These are phyloP conservation scores for Digitonthophagus gazella DNA, from an alignment of 2,888 invertebrate species.

Conservation along the genomic window DNA sequence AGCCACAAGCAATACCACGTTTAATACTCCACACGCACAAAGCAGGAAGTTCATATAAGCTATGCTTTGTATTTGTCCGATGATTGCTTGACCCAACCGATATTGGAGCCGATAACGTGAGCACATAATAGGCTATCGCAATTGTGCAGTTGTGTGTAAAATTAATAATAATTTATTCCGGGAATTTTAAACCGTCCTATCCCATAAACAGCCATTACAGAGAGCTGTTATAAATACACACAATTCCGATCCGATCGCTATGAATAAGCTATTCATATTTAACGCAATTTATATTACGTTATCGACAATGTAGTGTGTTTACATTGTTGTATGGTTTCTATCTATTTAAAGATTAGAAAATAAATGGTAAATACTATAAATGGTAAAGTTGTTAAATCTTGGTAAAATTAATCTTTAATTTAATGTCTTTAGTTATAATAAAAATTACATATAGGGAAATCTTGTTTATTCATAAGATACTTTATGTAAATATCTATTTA, in stretches of 20 bases:
- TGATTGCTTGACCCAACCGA: background rate
- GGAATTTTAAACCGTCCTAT: background rate
- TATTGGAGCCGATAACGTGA: background rate
- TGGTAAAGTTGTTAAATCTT: too few relatives aligned
- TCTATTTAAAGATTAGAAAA: background rate
- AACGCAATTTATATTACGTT: background rate
- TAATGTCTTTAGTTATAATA: too few relatives aligned
- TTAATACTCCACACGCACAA: background rate
- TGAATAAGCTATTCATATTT: background rate
- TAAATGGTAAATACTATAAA: background rate
- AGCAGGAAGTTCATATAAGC: background rate
- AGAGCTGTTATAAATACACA: background rate
- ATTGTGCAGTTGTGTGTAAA: background rate
- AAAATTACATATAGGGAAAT: too few relatives aligned
- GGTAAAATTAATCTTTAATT: too few relatives aligned
- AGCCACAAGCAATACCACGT: background rate
- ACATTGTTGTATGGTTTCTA: background rate
- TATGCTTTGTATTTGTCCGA: background rate
- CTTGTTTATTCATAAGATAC: too few relatives aligned
- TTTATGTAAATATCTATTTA: too few relatives aligned
- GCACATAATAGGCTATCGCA: background rate
- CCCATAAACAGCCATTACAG: background rate
- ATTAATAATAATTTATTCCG: background rate
- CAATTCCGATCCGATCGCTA: background rate
- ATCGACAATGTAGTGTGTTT: background rate